Conservation (phyloP, 2,888 invertebrate genomes). For the Drosophila mayaguana region DNA sequence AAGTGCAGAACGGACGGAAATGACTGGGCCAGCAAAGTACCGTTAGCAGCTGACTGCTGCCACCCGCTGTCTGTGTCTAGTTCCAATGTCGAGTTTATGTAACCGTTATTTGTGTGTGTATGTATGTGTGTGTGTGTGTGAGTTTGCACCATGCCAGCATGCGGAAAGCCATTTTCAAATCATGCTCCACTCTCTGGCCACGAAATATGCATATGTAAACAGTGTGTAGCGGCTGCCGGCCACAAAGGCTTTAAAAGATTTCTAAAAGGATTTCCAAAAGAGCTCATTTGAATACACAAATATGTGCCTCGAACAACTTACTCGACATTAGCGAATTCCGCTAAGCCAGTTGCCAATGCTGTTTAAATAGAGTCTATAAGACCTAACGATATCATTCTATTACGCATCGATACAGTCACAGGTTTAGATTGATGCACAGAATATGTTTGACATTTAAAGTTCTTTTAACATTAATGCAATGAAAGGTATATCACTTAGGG, state of each 20-base stretch:
- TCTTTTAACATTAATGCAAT: neutral
- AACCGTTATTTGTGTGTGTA: conserved; percentile 44
- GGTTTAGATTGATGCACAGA: neutral
- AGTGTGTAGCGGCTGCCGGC: conserved; percentile 45
- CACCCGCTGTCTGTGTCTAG: conserved; percentile 31
- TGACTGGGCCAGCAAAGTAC: conserved; percentile 6
- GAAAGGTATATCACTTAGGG: neutral
- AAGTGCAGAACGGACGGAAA: conserved; percentile 3
- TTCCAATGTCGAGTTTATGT: conserved; percentile 56
- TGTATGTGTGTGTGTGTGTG: conserved; percentile 5
- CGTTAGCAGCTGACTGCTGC: conserved; percentile 20
- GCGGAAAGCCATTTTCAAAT: conserved; percentile 73
- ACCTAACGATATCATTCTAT: neutral
- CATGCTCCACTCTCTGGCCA: conserved; percentile 55
- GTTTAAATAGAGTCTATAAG: neutral
- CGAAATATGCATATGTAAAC: conserved; percentile 76
- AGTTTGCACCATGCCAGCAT: conserved; percentile 41
- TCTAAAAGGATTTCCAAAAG: conserved; percentile 61
- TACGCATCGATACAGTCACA: neutral
- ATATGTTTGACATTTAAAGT: neutral
- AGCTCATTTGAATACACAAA: conserved; percentile 82
- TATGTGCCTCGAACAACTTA: conserved; percentile 49
- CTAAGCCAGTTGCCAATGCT: conserved; percentile 39
- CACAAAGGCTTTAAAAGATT: conserved; percentile 72
- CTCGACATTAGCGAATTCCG: conserved; percentile 40